phyloP scores from a whole-genome alignment of 1,140 invertebrate genomes.

The Homalodisca vitripennis region DNA sequence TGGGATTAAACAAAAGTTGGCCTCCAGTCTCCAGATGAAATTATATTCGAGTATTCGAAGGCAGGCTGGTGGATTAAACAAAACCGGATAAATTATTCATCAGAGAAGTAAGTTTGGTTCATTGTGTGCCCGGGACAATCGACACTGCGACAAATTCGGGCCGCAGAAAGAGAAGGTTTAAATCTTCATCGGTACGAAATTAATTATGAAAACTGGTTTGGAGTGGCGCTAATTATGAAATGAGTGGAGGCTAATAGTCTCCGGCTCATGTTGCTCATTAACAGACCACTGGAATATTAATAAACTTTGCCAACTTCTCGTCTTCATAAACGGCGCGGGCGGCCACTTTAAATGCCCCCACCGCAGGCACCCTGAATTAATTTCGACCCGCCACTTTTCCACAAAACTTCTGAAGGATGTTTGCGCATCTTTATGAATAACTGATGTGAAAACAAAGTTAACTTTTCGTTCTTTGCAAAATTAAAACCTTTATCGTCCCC shows the following conservation, averaged over 20 bases:
- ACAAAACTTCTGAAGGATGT: conserved; percentile 23
- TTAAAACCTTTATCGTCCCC: conserved; percentile 12
- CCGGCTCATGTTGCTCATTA: conserved; percentile 13
- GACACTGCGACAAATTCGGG: neutral
- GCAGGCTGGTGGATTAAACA: conserved; percentile 2
- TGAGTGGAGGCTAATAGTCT: neutral
- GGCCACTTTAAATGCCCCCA: neutral
- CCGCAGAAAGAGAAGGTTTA: neutral
- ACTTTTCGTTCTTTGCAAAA: conserved; percentile 16
- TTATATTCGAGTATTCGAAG: conserved; percentile 10
- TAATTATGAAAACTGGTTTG: conserved; percentile 12
- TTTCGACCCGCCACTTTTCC: conserved; percentile 17
- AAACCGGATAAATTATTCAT: conserved; percentile 23
- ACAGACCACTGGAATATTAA: conserved; percentile 19
- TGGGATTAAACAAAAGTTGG: conserved; percentile 10
- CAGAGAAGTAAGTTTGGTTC: neutral
- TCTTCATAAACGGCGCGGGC: conserved; percentile 14
- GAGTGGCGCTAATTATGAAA: conserved; percentile 8
- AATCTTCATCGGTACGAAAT: conserved; percentile 7
- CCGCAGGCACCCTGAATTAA: conserved; percentile 9
- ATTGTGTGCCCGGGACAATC: neutral
- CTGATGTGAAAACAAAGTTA: conserved; percentile 24
- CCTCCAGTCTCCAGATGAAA: conserved; percentile 4
- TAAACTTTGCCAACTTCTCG: conserved; percentile 14
- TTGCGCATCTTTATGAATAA: conserved; percentile 20